A percentile compares a stretch with the other conserved stretches of the same genome.
Conservation (phyloP, 2,113 vertebrate genomes). For the Fukomys damarensis region DNA sequence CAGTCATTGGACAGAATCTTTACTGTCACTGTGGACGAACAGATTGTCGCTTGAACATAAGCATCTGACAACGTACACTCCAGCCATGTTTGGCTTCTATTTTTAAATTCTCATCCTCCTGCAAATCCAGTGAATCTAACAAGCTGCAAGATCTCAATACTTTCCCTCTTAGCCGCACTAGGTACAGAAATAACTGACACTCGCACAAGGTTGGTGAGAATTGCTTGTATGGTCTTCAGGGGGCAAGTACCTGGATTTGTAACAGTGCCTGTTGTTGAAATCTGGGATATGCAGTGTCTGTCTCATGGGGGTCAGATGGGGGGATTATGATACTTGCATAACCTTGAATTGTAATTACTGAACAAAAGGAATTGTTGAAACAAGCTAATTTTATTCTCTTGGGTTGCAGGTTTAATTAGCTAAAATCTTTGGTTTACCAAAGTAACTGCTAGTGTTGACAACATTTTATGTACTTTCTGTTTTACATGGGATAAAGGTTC, state of each 20-base stretch:
- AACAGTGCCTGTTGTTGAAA: conserved; percentile 52
- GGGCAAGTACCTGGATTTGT: conserved; percentile 61
- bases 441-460: conserved; percentile 48
- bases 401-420: conserved; percentile 67
- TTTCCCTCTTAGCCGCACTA: neutral
- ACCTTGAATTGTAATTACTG: conserved; percentile 71
- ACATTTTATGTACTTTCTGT: conserved; percentile 33
- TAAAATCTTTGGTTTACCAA: conserved; percentile 62
- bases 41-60: conserved; percentile 15
- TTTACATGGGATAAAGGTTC: neutral
- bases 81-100: conserved; percentile 62
- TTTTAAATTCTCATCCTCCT: conserved; percentile 75
- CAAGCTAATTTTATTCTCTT: conserved; percentile 73
- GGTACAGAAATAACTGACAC: conserved; percentile 7
- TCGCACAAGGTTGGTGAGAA: neutral
- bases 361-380: conserved; percentile 77
- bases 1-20: neutral
- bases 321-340: conserved; percentile 52
- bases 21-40: neutral
- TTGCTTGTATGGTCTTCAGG: neutral
- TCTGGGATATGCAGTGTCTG: conserved; percentile 43
- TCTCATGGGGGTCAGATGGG: conserved; percentile 67
- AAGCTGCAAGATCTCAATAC: conserved; percentile 52
- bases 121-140: conserved; percentile 52
- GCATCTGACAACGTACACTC: conserved; percentile 60